Conservation (phyloP, 2,888 invertebrate genomes). For the Athalia rosae region DNA sequence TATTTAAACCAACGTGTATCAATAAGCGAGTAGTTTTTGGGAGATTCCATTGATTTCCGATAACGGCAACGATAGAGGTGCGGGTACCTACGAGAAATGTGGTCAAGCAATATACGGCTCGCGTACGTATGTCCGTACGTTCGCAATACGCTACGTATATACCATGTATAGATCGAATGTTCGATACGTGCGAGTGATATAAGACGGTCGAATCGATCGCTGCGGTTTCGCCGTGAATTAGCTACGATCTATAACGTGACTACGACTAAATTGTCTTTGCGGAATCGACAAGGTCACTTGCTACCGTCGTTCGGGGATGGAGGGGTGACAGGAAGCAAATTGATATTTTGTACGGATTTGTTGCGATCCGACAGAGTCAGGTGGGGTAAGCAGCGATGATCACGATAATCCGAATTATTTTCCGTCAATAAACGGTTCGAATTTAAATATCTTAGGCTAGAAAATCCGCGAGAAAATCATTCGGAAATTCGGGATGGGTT, state of each 20-base stretch:
- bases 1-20: slow-evolving; percentile 68
- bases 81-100: slow-evolving; percentile 2
- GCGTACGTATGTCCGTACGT: too few relatives aligned
- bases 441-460: too few relatives aligned
- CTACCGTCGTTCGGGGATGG: not conserved
- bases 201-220: slow-evolving; percentile 22
- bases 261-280: slow-evolving; percentile 37
- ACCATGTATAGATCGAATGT: too few relatives aligned
- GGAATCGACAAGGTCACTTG: not conserved
- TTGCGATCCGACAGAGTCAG: not conserved
- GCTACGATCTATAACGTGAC: slow-evolving; percentile 11
- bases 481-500: not conserved
- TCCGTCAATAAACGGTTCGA: too few relatives aligned
- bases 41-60: slow-evolving; percentile 70
- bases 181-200: slow-evolving; percentile 21
- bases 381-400: too few relatives aligned
- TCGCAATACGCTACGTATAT: too few relatives aligned
- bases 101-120: slow-evolving; percentile 36
- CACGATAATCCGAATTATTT: too few relatives aligned
- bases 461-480: not conserved
- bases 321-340: not conserved
- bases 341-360: not conserved
- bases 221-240: slow-evolving; percentile 17
- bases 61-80: slow-evolving; percentile 60
- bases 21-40: slow-evolving; percentile 68